Evolutionary conservation across 2,797 vertebrate genomes (phyloP).

Genomic region (Artibeus lituratus): DNA sequence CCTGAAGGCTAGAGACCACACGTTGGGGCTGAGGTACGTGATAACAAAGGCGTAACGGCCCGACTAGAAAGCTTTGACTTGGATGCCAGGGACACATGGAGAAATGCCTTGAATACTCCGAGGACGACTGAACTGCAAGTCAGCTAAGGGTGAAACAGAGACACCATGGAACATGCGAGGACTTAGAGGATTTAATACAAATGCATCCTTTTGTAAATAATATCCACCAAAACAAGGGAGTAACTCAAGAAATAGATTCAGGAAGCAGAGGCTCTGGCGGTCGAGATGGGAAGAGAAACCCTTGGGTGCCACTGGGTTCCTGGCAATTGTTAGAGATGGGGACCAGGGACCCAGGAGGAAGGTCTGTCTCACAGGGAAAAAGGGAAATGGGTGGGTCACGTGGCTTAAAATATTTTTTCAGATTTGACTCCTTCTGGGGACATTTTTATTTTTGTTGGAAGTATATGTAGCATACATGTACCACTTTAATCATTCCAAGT

Average conservation of each 20-base stretch:
- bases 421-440: background rate
- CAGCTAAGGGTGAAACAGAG: background rate
- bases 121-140: background rate
- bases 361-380: background rate
- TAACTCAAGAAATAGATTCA: conserved; percentile 22
- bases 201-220: background rate
- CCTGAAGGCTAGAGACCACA: background rate
- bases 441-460: background rate
- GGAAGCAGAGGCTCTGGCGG: background rate
- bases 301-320: background rate
- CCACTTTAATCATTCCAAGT: background rate
- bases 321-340: background rate
- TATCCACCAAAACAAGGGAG: background rate
- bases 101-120: background rate
- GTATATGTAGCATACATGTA: background rate
- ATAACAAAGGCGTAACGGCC: background rate
- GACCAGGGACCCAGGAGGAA: background rate
- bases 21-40: background rate
- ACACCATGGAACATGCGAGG: background rate
- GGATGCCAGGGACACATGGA: background rate
- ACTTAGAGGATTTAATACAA: background rate
- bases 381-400: background rate
- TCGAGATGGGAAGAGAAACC: background rate
- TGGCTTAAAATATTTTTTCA: background rate
- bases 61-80: background rate